Evolutionary conservation across 1,140 invertebrate genomes (phyloP).

Genomic region (Eupeodes corollae): DNA sequence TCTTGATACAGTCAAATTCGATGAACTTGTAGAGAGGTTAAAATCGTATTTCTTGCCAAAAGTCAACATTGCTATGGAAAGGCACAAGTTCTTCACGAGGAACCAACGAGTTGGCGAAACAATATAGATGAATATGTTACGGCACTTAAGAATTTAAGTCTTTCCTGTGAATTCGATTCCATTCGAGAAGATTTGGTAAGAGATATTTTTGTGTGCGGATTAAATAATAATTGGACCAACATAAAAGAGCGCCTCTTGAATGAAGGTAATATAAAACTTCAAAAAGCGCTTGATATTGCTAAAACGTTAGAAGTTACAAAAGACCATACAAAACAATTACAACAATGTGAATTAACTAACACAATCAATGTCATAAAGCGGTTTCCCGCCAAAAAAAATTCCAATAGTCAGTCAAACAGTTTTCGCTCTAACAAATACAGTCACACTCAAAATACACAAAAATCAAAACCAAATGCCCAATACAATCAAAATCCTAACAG

Average conservation of each 20-base stretch:
- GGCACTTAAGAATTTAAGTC: neutral
- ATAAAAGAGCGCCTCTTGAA: no score
- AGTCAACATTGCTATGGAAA: conserved; percentile 16
- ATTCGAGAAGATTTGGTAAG: conserved; percentile 8
- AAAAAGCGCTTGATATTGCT: conserved; percentile 13
- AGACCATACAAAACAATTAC: neutral
- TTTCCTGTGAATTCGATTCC: conserved; percentile 3
- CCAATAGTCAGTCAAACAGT: neutral
- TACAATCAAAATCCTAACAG: neutral
- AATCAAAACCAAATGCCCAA: neutral
- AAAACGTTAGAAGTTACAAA: conserved; percentile 9
- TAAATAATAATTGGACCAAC: no score
- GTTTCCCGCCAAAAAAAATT: neutral
- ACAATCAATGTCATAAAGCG: neutral
- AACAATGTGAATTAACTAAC: neutral
- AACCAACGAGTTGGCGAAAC: conserved; percentile 13
- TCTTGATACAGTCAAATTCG: conserved; percentile 1
- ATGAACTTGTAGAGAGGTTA: neutral
- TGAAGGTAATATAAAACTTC: conserved; percentile 14
- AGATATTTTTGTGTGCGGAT: conserved; percentile 9
- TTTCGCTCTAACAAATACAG: neutral
- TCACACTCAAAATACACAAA: neutral
- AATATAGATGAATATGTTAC: conserved; percentile 5
- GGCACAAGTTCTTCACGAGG: conserved; percentile 17
- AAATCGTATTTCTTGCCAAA: conserved; percentile 12